phyloP scores from a whole-genome alignment of 2,888 invertebrate species.

The Oxycera nigricornis region DNA sequence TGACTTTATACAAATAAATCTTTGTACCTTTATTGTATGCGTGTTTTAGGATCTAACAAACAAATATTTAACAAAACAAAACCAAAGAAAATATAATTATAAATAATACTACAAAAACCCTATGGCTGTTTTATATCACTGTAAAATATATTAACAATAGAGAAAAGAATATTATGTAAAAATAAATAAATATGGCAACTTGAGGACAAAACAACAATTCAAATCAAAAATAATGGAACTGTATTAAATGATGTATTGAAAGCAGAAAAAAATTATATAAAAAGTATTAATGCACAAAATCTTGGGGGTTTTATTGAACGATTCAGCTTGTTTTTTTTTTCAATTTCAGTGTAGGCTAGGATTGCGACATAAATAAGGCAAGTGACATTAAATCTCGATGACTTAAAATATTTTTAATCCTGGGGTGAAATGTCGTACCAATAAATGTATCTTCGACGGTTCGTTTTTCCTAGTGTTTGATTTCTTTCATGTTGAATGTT shows the following conservation, averaged over 20 bases:
- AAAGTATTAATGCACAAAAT: slow-evolving; percentile 26
- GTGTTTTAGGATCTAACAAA: slow-evolving; percentile 42
- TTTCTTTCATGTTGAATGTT: no score
- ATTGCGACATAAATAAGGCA: no score
- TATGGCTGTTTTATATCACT: slow-evolving; percentile 48
- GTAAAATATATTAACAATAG: slow-evolving; percentile 24
- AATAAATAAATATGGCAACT: background rate
- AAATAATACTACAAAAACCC: slow-evolving; percentile 45
- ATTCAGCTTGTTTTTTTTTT: no score
- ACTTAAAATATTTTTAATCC: no score
- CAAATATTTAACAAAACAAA: slow-evolving; percentile 41
- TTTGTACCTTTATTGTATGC: slow-evolving; percentile 46
- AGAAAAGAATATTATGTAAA: background rate
- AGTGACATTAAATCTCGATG: no score
- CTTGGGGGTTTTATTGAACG: background rate
- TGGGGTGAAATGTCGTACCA: no score
- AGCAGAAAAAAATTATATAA: slow-evolving; percentile 25
- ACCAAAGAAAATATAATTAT: slow-evolving; percentile 21
- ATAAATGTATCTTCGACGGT: no score
- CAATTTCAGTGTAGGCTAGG: no score
- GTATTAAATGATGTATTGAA: slow-evolving; percentile 33
- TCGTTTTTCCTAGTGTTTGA: no score
- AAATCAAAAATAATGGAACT: slow-evolving; percentile 6
- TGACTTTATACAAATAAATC: slow-evolving; percentile 51
- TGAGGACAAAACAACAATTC: background rate